phyloP scores from a whole-genome alignment of 1,140 invertebrate species.

The Bombus breviceps region DNA sequence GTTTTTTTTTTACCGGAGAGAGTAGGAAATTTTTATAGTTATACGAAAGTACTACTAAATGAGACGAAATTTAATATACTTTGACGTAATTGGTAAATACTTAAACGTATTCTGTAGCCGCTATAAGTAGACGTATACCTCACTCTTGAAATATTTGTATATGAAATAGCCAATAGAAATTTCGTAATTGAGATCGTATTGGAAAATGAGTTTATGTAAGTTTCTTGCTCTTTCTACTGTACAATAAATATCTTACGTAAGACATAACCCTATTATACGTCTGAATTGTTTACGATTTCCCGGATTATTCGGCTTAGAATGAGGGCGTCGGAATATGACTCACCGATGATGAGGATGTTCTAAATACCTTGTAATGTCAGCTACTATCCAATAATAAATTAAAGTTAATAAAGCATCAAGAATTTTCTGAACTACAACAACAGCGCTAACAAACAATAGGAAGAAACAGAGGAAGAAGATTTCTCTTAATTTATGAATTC shows the following conservation, averaged over 20 bases:
- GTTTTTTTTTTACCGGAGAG: not conserved
- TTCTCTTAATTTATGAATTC: no score
- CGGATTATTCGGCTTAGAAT: slow-evolving; percentile 6
- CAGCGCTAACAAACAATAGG: no score
- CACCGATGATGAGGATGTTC: not conserved
- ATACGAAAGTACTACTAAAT: not conserved
- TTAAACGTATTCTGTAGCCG: not conserved
- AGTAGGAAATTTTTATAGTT: not conserved
- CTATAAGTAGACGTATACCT: not conserved
- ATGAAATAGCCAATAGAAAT: not conserved
- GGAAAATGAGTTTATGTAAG: not conserved
- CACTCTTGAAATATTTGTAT: not conserved
- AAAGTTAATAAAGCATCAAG: not conserved
- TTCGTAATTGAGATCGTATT: not conserved
- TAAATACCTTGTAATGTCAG: not conserved
- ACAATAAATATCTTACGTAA: slow-evolving; percentile 5
- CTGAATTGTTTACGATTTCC: slow-evolving; percentile 22
- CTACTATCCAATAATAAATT: not conserved
- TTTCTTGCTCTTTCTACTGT: not conserved
- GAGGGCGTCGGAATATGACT: not conserved
- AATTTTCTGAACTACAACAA: no score
- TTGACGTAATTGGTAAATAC: no score
- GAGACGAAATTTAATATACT: not conserved
- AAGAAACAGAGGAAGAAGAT: no score
- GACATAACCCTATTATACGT: not conserved